Evolutionary conservation across 2,113 vertebrate genomes (phyloP), one percentile per base, ranked within the genome.

Genomic region (Saguinus imperator): DNA sequence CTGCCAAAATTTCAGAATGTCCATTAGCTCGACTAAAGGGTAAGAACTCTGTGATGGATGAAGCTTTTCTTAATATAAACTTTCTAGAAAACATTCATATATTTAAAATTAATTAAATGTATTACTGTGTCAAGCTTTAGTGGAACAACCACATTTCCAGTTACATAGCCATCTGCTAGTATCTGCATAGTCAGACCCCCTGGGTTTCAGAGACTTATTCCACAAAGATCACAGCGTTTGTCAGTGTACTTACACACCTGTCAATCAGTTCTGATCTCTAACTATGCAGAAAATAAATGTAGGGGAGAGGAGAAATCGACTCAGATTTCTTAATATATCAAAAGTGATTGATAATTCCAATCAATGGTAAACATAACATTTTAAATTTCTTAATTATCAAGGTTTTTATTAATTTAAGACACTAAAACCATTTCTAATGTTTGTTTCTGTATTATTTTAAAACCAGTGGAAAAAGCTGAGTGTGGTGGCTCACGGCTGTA

Each of bases 131-230:
- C 52, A 91, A 92, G n/a, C n/a, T 92, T 96, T 92, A 82, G 55
- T 82, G 70, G 35, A 94, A 96, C 18, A 93, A 91, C 29, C 89
- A 45, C n/a, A 94, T 87, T 97, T 96, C 83, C 79, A 95, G 94
- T 96, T 94, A 85, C 92, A 98, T 91, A 92, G 82, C 91, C 97
- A 97, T 97, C 95, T 98, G 98, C 50, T 95, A 86, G 48, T 93
- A 94, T 97, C 95, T 97, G 91, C 94, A 96, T 58, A 97, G 95
- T 97, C 85, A 91, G 88, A 91, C 77, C 95, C 95, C 95, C 66
- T 96, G 90, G 92, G 87, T 94, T 82, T 68, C 27, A 82, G 79
- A 96, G 94, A 61, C 50, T 77, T 86, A 85, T 40, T 96, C 87
- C 58, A 68, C 29, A 77, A 96, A 92, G 66, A 96, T 88, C 90